These are phyloP conservation scores for Pantherophis vulpinus DNA, from an alignment of 2,797 vertebrate species.

Conservation along the genomic window DNA sequence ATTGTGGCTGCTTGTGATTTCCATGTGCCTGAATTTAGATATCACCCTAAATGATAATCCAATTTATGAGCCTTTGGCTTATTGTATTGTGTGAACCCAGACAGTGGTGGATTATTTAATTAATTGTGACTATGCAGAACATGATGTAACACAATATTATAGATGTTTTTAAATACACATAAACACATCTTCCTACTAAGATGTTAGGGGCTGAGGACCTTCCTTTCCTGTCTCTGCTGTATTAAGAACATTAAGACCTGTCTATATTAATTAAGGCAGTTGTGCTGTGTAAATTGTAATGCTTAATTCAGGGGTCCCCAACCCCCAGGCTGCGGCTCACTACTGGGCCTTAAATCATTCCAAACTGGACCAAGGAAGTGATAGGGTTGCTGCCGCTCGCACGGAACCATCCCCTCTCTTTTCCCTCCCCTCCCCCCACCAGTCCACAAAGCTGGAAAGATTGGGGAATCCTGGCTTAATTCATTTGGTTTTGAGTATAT, in stretches of 20 bases:
- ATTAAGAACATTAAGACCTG: fast-evolving
- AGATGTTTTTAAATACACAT: not conserved
- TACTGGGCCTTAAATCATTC: not conserved
- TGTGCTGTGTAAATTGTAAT: not conserved
- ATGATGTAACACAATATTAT: not conserved
- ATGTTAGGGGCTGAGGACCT: not conserved
- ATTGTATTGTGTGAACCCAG: not conserved
- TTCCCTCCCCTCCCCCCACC: not conserved
- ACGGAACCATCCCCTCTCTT: not conserved
- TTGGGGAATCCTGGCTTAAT: not conserved
- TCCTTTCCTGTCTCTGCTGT: not conserved
- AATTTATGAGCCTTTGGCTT: not conserved
- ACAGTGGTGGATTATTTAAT: not conserved
- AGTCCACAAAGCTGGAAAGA: fast-evolving
- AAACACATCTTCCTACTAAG: not conserved
- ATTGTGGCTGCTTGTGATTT: not conserved
- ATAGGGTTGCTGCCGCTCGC: not conserved
- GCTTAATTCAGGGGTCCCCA: not conserved
- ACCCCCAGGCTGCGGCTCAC: not conserved
- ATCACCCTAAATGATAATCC: not conserved
- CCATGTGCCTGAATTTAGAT: not conserved
- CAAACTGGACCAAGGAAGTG: not conserved
- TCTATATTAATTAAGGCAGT: not conserved
- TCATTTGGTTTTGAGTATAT: not conserved
- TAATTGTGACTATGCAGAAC: not conserved